Percentiles rank a stretch among this genome's conserved stretches.
Evolutionary conservation across 1,140 invertebrate species (phyloP).

Genomic region (Cydia amplana): DNA sequence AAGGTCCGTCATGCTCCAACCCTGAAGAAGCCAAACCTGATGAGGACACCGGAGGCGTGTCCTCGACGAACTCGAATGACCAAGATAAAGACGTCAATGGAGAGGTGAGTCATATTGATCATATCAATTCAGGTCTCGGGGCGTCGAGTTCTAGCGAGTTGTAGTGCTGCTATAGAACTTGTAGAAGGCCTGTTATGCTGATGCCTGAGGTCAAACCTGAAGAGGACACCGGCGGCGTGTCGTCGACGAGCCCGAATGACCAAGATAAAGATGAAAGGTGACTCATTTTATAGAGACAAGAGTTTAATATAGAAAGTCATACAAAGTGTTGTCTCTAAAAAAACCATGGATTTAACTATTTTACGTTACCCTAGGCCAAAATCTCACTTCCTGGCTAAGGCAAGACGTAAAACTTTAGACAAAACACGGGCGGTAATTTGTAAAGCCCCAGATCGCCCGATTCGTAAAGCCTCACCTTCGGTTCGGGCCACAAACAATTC

Average conservation of each 20-base stretch:
- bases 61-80: conserved; percentile 71
- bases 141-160: conserved; percentile 59
- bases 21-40: conserved; percentile 58
- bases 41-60: conserved; percentile 71
- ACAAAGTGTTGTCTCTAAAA: too few relatives aligned
- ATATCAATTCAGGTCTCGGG: conserved; percentile 38
- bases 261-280: conserved; percentile 69
- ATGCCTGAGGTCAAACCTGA: conserved; percentile 63
- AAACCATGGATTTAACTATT: too few relatives aligned
- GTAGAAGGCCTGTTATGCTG: conserved; percentile 58
- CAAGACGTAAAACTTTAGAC: too few relatives aligned
- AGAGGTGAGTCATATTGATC: conserved; percentile 51
- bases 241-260: conserved; percentile 72
- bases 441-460: too few relatives aligned
- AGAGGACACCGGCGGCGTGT: conserved; percentile 72
- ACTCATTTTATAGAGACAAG: conserved; percentile 33
- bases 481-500: too few relatives aligned
- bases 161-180: conserved; percentile 56
- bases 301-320: too few relatives aligned
- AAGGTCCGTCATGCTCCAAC: conserved; percentile 64
- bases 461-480: too few relatives aligned
- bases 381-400: too few relatives aligned
- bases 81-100: conserved; percentile 70
- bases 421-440: too few relatives aligned
- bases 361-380: too few relatives aligned